phyloP scores from a whole-genome alignment of 2,797 vertebrate species.

The Spondyliosoma cantharus region DNA sequence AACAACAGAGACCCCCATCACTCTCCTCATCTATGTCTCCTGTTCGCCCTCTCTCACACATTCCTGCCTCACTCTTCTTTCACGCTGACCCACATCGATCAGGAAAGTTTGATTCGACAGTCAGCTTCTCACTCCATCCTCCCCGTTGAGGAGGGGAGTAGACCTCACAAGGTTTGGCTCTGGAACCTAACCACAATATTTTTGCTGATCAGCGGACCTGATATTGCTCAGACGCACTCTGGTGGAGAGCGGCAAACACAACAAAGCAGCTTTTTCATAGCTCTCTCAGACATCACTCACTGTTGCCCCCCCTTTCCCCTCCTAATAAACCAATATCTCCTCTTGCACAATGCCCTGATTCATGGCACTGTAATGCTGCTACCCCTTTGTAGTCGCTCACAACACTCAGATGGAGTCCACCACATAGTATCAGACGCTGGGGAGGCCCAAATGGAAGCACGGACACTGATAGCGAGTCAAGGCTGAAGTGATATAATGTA shows the following conservation, averaged over 20 bases:
- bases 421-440: conserved; percentile 19
- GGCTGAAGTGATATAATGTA: conserved; percentile 76
- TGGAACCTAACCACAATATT: conserved; percentile 67
- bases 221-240: conserved; percentile 54
- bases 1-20: conserved; percentile 81
- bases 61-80: conserved; percentile 44
- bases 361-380: conserved; percentile 62
- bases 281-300: conserved; percentile 61
- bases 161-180: conserved; percentile 43
- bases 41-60: conserved; percentile 69
- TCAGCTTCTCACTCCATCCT: conserved; percentile 38
- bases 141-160: conserved; percentile 13
- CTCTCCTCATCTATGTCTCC: conserved; percentile 65
- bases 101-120: conserved; percentile 27
- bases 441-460: conserved; percentile 46
- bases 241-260: conserved; percentile 58
- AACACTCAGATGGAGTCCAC: conserved; percentile 32
- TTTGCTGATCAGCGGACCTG: conserved; percentile 72
- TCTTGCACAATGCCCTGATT: conserved; percentile 73
- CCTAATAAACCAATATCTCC: conserved; percentile 67
- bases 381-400: conserved; percentile 38
- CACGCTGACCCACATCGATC: conserved; percentile 33
- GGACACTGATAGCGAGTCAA: conserved; percentile 75
- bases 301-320: conserved; percentile 21
- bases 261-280: conserved; percentile 74